phyloP scores from a whole-genome alignment of 2,797 vertebrate species.

The Tokudaia muenninki region DNA sequence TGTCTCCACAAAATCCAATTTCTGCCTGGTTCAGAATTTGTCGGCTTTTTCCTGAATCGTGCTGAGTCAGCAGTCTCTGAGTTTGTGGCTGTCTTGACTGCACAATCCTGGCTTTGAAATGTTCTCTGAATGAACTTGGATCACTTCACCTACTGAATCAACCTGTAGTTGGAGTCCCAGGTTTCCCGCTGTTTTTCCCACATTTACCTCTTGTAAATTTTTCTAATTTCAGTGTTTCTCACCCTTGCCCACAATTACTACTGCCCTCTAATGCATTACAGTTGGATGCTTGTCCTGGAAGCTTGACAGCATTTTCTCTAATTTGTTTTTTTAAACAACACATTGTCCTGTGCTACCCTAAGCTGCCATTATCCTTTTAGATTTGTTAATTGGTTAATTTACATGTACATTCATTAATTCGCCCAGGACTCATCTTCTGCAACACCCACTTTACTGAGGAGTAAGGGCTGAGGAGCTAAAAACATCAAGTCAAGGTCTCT shows the following conservation, averaged over 20 bases:
- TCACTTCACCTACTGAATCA: neutral
- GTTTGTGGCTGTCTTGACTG: slow-evolving; percentile 7
- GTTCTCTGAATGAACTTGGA: slow-evolving; percentile 37
- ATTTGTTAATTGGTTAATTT: slow-evolving; percentile 50
- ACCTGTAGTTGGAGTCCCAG: neutral
- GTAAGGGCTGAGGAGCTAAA: neutral
- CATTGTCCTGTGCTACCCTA: slow-evolving; percentile 34
- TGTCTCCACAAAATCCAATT: neutral
- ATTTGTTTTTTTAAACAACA: slow-evolving; percentile 52
- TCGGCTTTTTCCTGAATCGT: neutral
- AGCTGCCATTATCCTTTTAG: slow-evolving; percentile 21
- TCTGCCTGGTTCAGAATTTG: neutral
- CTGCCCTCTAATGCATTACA: neutral
- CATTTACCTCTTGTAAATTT: slow-evolving; percentile 23
- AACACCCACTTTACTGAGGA: neutral
- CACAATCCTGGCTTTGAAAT: slow-evolving; percentile 3
- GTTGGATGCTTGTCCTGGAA: neutral
- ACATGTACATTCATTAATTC: slow-evolving; percentile 2
- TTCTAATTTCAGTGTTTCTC: neutral
- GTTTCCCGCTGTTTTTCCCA: neutral
- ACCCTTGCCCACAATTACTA: neutral
- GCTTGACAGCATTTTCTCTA: slow-evolving; percentile 32
- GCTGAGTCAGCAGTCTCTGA: neutral
- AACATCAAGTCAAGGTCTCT: neutral
- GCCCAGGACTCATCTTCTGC: slow-evolving; percentile 35